Conservation (phyloP, 2,888 invertebrate genomes). For the Lithodes maja region DNA sequence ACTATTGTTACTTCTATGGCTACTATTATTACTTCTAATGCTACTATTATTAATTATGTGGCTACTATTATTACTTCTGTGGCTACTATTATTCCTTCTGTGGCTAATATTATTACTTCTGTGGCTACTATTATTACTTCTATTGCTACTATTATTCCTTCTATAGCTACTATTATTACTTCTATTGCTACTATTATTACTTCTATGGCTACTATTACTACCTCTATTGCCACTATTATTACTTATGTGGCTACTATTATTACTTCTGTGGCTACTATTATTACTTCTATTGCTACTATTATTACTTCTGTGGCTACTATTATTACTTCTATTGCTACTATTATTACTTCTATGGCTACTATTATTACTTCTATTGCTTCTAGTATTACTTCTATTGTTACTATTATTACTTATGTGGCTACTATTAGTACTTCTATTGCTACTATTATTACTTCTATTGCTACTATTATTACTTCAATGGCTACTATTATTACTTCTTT, state of each 20-base stretch:
- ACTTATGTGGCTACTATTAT: too few species aligned
- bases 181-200: neutral
- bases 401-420: too few species aligned
- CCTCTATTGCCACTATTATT: neutral
- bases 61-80: neutral
- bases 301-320: too few species aligned
- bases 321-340: too few species aligned
- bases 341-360: too few species aligned
- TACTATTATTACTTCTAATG: neutral
- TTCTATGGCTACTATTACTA: neutral
- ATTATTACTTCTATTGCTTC: too few species aligned
- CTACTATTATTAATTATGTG: neutral
- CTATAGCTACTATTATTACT: neutral
- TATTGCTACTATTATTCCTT: neutral
- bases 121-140: too few species aligned
- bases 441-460: neutral
- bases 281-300: too few species aligned
- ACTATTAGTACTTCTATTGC: too few species aligned
- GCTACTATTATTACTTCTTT: constrained; percentile 17
- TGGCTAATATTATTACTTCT: neutral
- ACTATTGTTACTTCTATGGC: neutral
- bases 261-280: too few species aligned
- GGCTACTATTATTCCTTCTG: neutral
- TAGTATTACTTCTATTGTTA: too few species aligned
- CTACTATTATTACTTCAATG: constrained; percentile 3